phyloP scores from a whole-genome alignment of 2,113 vertebrate genomes.

The Rhizomys pruinosus region DNA sequence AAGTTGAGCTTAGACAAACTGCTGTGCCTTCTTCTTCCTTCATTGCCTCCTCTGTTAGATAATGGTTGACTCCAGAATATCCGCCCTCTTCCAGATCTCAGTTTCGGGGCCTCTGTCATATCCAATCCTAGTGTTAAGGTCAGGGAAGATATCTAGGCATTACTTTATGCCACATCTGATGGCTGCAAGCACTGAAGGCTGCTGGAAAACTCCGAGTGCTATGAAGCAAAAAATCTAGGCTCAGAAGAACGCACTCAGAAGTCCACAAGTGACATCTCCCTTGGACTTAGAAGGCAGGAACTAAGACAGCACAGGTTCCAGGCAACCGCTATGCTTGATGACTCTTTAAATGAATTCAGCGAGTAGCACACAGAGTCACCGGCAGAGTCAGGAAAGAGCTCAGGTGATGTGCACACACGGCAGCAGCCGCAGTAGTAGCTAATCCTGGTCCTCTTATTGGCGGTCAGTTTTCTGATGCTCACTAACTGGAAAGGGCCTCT shows the following conservation, averaged over 20 bases:
- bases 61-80: not conserved
- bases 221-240: not conserved
- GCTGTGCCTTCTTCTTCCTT: not conserved
- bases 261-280: not conserved
- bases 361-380: not conserved
- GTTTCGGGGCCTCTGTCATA: conserved; percentile 18
- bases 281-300: not conserved
- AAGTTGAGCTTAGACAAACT: not conserved
- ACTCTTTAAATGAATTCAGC: not conserved
- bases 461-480: not conserved
- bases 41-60: not conserved
- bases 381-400: not conserved
- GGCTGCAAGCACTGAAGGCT: not conserved
- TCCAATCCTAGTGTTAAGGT: not conserved
- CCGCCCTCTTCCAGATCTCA: not conserved
- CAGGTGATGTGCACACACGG: not conserved
- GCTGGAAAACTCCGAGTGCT: not conserved
- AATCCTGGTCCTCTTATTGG: not conserved
- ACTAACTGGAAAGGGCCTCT: not conserved
- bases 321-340: not conserved
- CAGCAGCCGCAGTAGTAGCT: not conserved
- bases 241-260: not conserved
- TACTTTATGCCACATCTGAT: not conserved
- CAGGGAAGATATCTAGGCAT: not conserved
- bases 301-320: not conserved